Evolutionary conservation across 1,140 invertebrate genomes (phyloP).

Genomic region (Heliconius hermathena): DNA sequence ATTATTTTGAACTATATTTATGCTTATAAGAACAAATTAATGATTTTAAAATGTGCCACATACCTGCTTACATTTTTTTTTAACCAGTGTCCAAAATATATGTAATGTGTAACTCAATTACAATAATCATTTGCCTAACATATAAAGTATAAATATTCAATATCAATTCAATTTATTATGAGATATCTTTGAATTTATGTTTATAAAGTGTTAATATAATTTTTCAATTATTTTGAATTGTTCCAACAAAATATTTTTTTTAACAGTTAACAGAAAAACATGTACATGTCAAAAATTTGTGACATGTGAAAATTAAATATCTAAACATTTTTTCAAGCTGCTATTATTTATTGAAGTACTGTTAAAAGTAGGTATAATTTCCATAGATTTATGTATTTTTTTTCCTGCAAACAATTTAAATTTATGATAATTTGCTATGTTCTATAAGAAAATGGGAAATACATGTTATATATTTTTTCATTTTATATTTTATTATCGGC

Average conservation of each 20-base stretch:
- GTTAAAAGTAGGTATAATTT: neutral
- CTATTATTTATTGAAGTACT: neutral
- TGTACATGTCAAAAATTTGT: neutral
- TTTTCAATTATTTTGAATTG: neutral
- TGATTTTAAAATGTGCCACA: neutral
- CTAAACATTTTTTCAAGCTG: neutral
- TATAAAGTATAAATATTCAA: neutral
- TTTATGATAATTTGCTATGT: conserved; percentile 50
- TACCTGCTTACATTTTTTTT: neutral
- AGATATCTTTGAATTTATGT: neutral
- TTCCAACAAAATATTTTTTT: neutral
- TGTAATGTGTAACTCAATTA: neutral
- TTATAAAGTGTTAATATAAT: neutral
- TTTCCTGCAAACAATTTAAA: neutral
- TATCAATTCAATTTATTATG: neutral
- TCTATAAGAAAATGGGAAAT: conserved; percentile 60
- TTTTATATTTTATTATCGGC: conserved; percentile 40
- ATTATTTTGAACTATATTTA: conserved; percentile 10
- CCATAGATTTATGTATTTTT: neutral
- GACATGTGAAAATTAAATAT: neutral
- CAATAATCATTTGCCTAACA: neutral
- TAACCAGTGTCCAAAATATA: neutral
- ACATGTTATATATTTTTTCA: conserved; percentile 61
- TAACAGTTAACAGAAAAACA: neutral
- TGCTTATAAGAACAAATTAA: conserved; percentile 2